Base-by-base conservation (phyloP, 2,888 invertebrate genomes). In the Drosophila recens region DNA sequence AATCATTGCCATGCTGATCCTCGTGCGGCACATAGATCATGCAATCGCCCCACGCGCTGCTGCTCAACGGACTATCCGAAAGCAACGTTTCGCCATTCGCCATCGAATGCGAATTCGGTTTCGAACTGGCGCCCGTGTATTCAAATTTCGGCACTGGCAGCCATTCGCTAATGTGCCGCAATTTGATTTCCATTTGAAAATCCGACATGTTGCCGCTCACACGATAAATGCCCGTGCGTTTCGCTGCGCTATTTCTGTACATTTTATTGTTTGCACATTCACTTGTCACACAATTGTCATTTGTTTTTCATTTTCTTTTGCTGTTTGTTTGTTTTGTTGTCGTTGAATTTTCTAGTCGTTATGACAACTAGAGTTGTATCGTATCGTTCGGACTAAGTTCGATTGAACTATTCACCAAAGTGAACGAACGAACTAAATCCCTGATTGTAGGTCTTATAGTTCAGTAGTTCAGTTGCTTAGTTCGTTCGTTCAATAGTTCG, bases 141-240 rank as follows among this genome's bases (percentile, higher is more conserved):
- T 91, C 90, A 56, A 91, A 92, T 65, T 90, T 92, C 1, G 92
- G 92, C 59, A 93, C 84, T 48, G 91, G 90, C 30, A 93, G 79
- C 64, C 92, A 77, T 3, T 92, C 91, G 72, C 90, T 90, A 2
- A 93, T 84, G 52, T 89, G 90, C 3, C 82, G 65, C 20, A 85
- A 20, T 17, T 75, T 79, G n/a, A 85, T 43, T 9, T 75, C 66
- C 67, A 85, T 15, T 17, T 73, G 82, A 0, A 86, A 68, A 2
- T 84, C 76, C 0, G 34, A 79, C 4, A 92, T 91, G 52, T 82
- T 82, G 38, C 91, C 91, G 40, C 72, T 81, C 15, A 92, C 75
- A 11, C 88, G 90, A 68, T 93, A 93, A 52, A 91, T 83, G 3
- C 91, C 93, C 0, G 92, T 90, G 11, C 84, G 86, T 74, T 90